Base-by-base conservation (phyloP, 2,797 vertebrate genomes). In the Chiroxiphia lanceolata region DNA sequence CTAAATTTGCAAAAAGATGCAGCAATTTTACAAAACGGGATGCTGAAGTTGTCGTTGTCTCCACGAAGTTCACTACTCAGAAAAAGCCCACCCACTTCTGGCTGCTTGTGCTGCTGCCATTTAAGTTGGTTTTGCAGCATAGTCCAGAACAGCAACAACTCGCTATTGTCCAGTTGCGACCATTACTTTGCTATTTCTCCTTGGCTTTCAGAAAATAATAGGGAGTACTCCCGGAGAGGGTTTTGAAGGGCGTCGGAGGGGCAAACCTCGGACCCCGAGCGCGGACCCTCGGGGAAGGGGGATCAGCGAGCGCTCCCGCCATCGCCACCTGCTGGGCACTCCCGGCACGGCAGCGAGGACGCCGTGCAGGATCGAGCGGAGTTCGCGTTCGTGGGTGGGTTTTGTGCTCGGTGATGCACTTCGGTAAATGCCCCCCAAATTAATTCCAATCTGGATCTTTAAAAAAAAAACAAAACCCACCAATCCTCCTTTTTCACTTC, bases 241-340 rank as follows among this genome's bases (percentile, higher is more conserved):
- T 7, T 71, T 4, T n/a, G 60, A 53, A 48, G 56, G 33, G 34
- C 2, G 19, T 48, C 51, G 7, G 2, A 45, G 36, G 17, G 54
- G 25, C 51, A 9, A 61, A 2, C 12, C 17, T 6, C 16, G 6
- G n/a, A 2, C 13, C 13, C 50, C n/a, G 23, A 4, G 0, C 2
- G 23, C 18, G 19, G 10, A 1, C 7, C 31, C 48, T 1, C 0
- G 16, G 19, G 36, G 9, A 18, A 9, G 9, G 16, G 34, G 57
- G 16, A 11, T 5, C 44, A 9, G 36, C 12, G 25, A 3, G 31
- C 31, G 42, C 65, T 11, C 12, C 22, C 50, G 8, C 54, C 64
- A 33, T 51, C 72, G 87, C 72, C 51, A 34, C 18, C 88, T 31
- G 74, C 74, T 27, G 88, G 47, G 38, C 69, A 13, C 45, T 2